Percentiles rank a stretch among this genome's conserved stretches.
phyloP scores from a whole-genome alignment of 2,888 invertebrate genomes.

The Bellardia pandia region DNA sequence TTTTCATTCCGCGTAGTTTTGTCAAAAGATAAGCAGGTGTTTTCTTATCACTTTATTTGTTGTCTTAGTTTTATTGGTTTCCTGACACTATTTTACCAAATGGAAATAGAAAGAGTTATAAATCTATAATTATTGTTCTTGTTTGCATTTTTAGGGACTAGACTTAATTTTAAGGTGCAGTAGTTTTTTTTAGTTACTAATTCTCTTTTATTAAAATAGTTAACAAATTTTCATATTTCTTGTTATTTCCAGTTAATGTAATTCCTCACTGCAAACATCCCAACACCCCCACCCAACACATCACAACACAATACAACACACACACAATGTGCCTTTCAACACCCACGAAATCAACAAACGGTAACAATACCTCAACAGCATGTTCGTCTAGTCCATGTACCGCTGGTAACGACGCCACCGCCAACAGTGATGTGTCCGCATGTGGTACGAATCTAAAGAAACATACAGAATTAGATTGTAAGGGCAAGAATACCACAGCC shows the following conservation, averaged over 20 bases:
- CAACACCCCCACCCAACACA: background rate
- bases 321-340: conserved; percentile 80
- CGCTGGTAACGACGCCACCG: background rate
- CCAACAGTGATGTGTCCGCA: conserved; percentile 29
- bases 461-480: conserved; percentile 71
- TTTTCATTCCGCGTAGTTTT: background rate
- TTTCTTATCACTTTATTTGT: conserved; percentile 17
- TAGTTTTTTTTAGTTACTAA: background rate
- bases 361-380: conserved; percentile 47
- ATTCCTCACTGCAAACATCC: background rate
- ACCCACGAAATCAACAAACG: conserved; percentile 73
- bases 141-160: background rate
- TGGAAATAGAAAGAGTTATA: background rate
- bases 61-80: conserved; percentile 3
- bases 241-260: conserved; percentile 39
- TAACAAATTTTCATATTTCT: background rate
- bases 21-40: conserved; percentile 40
- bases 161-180: background rate
- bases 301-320: background rate
- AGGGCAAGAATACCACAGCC: conserved; percentile 42
- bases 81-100: background rate
- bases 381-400: conserved; percentile 62
- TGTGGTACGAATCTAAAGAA: conserved; percentile 57
- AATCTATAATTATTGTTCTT: background rate
- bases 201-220: no score